These are phyloP conservation scores for Lithobates pipiens DNA, from an alignment of 2,797 vertebrate species.

Conservation along the genomic window DNA sequence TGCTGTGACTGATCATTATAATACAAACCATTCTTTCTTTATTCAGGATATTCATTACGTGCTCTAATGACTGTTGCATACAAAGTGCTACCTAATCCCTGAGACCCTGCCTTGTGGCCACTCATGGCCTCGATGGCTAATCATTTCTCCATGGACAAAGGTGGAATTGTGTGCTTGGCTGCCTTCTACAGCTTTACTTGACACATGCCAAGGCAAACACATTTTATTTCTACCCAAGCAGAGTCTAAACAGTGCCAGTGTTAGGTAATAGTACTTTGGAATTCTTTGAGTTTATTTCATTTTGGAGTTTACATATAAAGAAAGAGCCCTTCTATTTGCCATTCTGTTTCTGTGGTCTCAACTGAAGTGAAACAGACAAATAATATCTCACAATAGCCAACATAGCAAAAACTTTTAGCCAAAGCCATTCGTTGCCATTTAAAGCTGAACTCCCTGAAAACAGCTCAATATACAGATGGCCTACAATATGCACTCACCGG, in stretches of 20 bases:
- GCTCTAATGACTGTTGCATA: slow-evolving; percentile 61
- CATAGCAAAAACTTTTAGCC: neutral
- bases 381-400: neutral
- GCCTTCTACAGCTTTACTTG: slow-evolving; percentile 59
- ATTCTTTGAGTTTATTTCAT: slow-evolving; percentile 46
- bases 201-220: slow-evolving; percentile 66
- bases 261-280: slow-evolving; percentile 50
- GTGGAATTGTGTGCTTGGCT: slow-evolving; percentile 60
- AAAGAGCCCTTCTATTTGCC: slow-evolving; percentile 37
- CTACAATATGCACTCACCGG: too few relatives aligned
- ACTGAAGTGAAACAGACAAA: slow-evolving; percentile 22
- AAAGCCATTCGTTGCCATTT: neutral
- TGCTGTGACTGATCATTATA: slow-evolving; percentile 14
- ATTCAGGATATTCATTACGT: slow-evolving; percentile 51
- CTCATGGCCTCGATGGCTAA: slow-evolving; percentile 63
- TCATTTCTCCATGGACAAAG: slow-evolving; percentile 63
- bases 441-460: neutral
- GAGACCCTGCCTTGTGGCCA: slow-evolving; percentile 49
- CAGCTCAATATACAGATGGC: too few relatives aligned
- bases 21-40: slow-evolving; percentile 49
- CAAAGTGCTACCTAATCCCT: slow-evolving; percentile 62
- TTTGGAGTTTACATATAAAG: slow-evolving; percentile 46
- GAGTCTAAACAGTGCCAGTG: slow-evolving; percentile 63
- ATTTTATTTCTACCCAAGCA: slow-evolving; percentile 61
- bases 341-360: slow-evolving; percentile 23